Conservation (phyloP, 2,888 invertebrate genomes). For the Automeris io region DNA sequence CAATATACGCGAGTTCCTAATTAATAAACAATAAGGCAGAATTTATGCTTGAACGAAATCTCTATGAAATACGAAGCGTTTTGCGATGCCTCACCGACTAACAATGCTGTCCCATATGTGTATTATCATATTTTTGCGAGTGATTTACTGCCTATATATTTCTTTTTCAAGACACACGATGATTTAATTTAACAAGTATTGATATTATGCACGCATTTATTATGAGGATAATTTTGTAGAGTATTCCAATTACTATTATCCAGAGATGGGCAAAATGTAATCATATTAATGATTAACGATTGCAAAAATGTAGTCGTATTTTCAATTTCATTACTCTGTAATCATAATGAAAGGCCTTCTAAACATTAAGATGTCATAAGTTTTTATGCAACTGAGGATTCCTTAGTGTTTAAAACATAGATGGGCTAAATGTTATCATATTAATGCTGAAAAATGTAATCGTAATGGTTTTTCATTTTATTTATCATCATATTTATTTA, state of each 20-base stretch:
- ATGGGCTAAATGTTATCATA: no score
- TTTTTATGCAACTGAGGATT: no score
- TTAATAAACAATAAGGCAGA: constrained; percentile 36
- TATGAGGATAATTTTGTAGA: constrained; percentile 41
- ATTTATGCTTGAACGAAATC: constrained; percentile 45
- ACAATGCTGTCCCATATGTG: constrained; percentile 33
- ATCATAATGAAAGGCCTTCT: no score
- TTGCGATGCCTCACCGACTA: constrained; percentile 25
- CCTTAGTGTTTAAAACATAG: no score
- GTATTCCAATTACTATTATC: constrained; percentile 24
- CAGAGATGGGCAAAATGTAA: no score
- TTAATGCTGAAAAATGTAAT: no score
- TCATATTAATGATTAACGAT: constrained; percentile 47
- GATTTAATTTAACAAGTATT: constrained; percentile 5
- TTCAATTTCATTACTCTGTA: no score
- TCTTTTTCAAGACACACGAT: constrained; percentile 19
- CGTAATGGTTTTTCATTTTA: no score
- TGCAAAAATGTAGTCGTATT: constrained; percentile 40
- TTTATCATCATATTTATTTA: no score
- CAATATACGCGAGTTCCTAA: constrained; percentile 30
- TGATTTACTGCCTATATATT: constrained; percentile 33
- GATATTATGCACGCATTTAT: neutral
- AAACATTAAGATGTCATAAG: no score
- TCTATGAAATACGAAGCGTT: constrained; percentile 42
- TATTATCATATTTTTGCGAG: constrained; percentile 34